Base-by-base conservation (phyloP, 2,113 vertebrate species). In the Silurus asotus region DNA sequence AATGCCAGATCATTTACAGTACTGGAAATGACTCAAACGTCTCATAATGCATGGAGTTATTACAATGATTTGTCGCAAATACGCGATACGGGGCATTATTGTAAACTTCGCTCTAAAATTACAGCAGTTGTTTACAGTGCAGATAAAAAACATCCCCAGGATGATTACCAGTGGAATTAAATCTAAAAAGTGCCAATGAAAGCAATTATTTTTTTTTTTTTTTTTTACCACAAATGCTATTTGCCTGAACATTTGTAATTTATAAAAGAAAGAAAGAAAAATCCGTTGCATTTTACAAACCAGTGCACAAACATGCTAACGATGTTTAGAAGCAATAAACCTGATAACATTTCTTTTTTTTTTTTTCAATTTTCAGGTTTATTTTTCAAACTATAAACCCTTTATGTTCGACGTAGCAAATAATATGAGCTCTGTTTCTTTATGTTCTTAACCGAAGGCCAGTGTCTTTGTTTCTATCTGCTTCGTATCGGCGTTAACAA, bases 71-170 rank as follows among this genome's bases (percentile, higher is more conserved):
- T 65, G 25, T 53, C 53, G 23, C 45, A 65, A 82, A 82, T 82
- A 61, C 4, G 3, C 45, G 65, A 82, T 25, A 82, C 15, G 48
- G 61, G 48, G 53, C 51, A 7, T 15, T 25, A 82, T 53, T n/a
- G 61, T 82, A 65, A 82, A 82, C 61, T 14, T 25, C 53, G 80
- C 61, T 62, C 51, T 82, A 53, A 23, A 82, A 65, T 82, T 65
- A 82, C 61, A 82, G 45, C 45, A 51, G 1, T 25, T 82, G 61
- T 82, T 64, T 65, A 82, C 59, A 65, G 45, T 51, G 7, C 37
- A 51, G 48, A 82, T 4, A 9, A 45, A 45, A 82, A 82, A 82
- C 61, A 82, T 53, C 6, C 4, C n/a, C 53, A 25, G 0, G 14
- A 65, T 53, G 48, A 82, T 53, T 82, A 53, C 23, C 20, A 53